Base-by-base conservation (phyloP, 1,140 invertebrate species). In the Leucophenga varia region DNA sequence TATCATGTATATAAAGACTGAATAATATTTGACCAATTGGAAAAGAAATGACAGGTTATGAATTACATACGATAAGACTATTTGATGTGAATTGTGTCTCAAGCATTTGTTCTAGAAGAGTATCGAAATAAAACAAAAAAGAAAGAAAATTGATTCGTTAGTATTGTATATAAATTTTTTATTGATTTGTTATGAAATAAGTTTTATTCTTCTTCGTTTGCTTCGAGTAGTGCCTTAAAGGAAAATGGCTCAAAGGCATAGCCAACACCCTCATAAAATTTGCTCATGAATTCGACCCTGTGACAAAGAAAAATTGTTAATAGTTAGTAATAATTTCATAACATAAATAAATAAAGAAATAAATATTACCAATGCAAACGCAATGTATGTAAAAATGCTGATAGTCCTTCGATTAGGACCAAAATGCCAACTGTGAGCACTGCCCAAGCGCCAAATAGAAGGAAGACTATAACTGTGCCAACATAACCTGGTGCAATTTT, bases 281-380 rank as follows among this genome's bases (percentile, higher is more conserved):
- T 98, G 78, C 90, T 97, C 86, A 96, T 93, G 71, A 97, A 97
- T 72, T 97, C 94, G 35, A 97, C 93, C 92, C 92, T 94, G 76
- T 12, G 51, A 28, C 2, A 10, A 37, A 34, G 25, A 28, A 13
- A 36, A 36, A 6, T n/a, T n/a, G n/a, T 38, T 32, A 32, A 4
- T n/a, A 18, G 3, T 38, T 17, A 38, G 16, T 10, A 38, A 38
- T 2, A 17, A n/a, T n/a, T n/a, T n/a, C n/a, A n/a, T n/a, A n/a
- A n/a, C n/a, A n/a, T 17, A 4, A 34, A 8, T 3, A 7, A 37
- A 8, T 35, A 16, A 34, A 37, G 6, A 17, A 43, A 32, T 8
- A 14, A 91, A 96, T 95, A 61, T 3, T 42, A 98, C 97, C 97
- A 99, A 78, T 99, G 97, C 49, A 99, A 82, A 80, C 96, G 90